Evolutionary conservation across 2,113 vertebrate species (phyloP), one percentile per base, ranked within the genome.

Genomic region (Progne subis): DNA sequence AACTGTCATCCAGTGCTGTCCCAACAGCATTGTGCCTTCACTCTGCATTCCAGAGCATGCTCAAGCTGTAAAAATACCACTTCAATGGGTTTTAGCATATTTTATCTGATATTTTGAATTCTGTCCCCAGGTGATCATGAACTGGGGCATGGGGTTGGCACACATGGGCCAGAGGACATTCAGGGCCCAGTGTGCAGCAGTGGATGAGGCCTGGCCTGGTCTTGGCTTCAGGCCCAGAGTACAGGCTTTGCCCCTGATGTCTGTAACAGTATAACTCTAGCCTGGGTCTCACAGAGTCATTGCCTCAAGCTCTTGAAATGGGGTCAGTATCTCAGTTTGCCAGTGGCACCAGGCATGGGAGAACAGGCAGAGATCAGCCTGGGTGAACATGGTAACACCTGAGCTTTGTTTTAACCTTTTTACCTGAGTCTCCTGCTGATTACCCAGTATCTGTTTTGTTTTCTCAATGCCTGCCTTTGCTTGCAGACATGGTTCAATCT

Each of bases 401-500:
- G 70, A 91, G 55, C 0, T 0, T 79, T 8, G 0, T 61, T 56
- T 83, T 86, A 65, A 71, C 75, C 63, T 85, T 77, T 50, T 69
- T 85, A 72, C 81, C n/a, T 69, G 74, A 67, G 59, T 74, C 75
- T 95, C 50, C 70, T 70, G 67, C 75, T 82, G 74, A 41, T 86
- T 11, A 19, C 47, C 77, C 76, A 16, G 50, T 34, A 10, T 50
- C 59, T 67, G 26, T 69, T 76, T 29, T 49, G 59, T 86, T 77
- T 55, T 79, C 82, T 69, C 4, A 0, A 5, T 23, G 31, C 60
- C 8, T 83, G 91, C 53, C 82, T 92, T 86, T 59, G 67, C 80
- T 90, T 93, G 92, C 83, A 88, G 80, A 71, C 75, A 88, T 44
- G 55, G 59, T 64, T 90, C 64, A 19, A 0, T 44, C 90, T 95